Conservation (phyloP, 2,113 vertebrate genomes). For the Engystomops pustulosus region DNA sequence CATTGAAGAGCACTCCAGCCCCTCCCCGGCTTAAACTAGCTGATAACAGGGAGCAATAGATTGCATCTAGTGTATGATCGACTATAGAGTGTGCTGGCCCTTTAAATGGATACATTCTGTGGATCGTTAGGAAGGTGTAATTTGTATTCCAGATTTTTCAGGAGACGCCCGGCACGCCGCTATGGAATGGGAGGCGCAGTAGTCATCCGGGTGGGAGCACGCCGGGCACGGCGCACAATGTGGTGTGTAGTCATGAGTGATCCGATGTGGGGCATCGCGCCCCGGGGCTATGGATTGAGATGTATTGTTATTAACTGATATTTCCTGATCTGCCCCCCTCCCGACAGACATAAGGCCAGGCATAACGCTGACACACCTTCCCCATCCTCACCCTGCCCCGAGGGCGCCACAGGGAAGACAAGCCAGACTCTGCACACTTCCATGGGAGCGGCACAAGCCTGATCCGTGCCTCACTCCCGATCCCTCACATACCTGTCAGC, state of each 20-base stretch:
- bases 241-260: not conserved
- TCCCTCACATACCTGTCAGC: not conserved
- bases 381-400: conserved; percentile 24
- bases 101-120: not conserved
- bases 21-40: not conserved
- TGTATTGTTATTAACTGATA: conserved; percentile 40
- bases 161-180: not conserved
- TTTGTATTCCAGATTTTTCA: not conserved
- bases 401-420: not conserved
- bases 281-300: not conserved
- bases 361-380: conserved; percentile 32
- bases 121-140: not conserved
- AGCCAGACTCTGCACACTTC: conserved; percentile 38
- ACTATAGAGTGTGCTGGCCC: not conserved
- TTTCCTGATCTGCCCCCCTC: conserved; percentile 47
- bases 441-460: conserved; percentile 27
- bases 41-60: not conserved
- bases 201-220: not conserved
- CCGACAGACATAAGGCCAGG: conserved; percentile 43
- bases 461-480: not conserved
- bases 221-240: not conserved
- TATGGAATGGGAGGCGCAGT: not conserved
- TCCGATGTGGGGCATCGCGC: conserved; percentile 7
- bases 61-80: not conserved
- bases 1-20: not conserved